Percentiles rank a stretch among this genome's conserved stretches.
These are phyloP conservation scores for Rugalucina vietnamica DNA, from an alignment of 2,888 invertebrate species.

Conservation along the genomic window DNA sequence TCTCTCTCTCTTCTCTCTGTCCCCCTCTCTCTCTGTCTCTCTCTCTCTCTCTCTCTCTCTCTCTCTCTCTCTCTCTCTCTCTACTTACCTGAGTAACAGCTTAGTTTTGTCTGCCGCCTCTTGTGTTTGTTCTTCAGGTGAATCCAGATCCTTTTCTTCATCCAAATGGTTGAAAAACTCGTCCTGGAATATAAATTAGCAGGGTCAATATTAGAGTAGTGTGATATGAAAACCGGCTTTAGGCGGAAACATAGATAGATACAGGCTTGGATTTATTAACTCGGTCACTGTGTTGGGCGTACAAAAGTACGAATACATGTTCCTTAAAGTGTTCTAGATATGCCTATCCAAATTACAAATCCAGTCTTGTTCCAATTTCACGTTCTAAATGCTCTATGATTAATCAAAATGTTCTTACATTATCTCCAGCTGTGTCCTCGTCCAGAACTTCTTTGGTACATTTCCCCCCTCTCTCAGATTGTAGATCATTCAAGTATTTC, in stretches of 20 bases:
- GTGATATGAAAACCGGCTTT: too few species aligned
- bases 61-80: constrained; percentile 28
- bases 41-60: constrained; percentile 27
- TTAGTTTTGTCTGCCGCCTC: constrained; percentile 60
- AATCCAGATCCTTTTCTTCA: constrained; percentile 62
- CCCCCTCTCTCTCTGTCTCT: neutral
- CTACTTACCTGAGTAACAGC: constrained; percentile 63
- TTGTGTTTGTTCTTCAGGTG: constrained; percentile 58
- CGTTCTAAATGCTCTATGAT: too few species aligned
- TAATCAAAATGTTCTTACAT: too few species aligned
- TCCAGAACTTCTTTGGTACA: constrained; percentile 69
- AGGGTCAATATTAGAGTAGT: too few species aligned
- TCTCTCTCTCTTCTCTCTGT: neutral
- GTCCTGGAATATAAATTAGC: constrained; percentile 72
- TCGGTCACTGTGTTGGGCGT: too few species aligned
- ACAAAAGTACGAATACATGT: too few species aligned
- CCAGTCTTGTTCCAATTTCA: too few species aligned
- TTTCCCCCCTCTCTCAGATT: constrained; percentile 70
- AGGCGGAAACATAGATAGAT: too few species aligned
- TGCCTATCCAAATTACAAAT: too few species aligned
- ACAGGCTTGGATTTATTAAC: too few species aligned
- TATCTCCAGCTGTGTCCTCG: constrained; percentile 58
- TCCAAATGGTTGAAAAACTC: constrained; percentile 73
- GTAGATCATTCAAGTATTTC: constrained; percentile 69
- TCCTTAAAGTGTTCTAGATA: too few species aligned